These are phyloP conservation scores for Conomelus anceps DNA, from an alignment of 2,888 invertebrate genomes.

Conservation along the genomic window DNA sequence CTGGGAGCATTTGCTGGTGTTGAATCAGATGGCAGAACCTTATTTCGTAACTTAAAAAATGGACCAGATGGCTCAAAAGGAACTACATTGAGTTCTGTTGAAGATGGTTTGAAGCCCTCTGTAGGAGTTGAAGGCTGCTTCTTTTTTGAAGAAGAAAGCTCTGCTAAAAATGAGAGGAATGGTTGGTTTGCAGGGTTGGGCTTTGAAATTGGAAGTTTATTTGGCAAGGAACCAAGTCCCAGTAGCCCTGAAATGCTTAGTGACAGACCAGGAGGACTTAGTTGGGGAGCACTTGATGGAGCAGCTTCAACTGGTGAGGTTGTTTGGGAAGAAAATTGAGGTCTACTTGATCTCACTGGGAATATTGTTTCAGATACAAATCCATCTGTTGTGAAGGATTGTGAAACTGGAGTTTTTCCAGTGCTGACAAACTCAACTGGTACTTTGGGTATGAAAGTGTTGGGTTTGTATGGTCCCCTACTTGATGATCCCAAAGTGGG, in stretches of 20 bases:
- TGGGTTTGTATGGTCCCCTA: neutral
- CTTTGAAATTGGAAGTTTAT: neutral
- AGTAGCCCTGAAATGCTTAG: neutral
- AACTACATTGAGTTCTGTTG: neutral
- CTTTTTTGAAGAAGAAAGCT: neutral
- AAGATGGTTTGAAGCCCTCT: neutral
- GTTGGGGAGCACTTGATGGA: neutral
- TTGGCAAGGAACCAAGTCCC: neutral
- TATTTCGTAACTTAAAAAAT: neutral
- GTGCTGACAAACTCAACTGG: neutral
- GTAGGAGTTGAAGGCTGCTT: neutral
- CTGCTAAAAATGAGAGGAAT: neutral
- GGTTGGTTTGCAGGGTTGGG: neutral
- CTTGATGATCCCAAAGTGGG: neutral
- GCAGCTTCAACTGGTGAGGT: neutral
- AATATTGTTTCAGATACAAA: neutral
- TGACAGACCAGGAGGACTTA: neutral
- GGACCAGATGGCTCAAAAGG: neutral
- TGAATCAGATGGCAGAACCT: too few relatives aligned
- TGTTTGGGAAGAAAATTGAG: neutral
- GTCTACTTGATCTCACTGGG: neutral
- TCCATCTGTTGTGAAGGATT: neutral
- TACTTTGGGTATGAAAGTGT: neutral
- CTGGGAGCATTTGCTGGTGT: neutral
- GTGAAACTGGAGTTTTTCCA: neutral